Evolutionary conservation across 1,140 invertebrate genomes (phyloP).

Genomic region (Littorina saxatilis): DNA sequence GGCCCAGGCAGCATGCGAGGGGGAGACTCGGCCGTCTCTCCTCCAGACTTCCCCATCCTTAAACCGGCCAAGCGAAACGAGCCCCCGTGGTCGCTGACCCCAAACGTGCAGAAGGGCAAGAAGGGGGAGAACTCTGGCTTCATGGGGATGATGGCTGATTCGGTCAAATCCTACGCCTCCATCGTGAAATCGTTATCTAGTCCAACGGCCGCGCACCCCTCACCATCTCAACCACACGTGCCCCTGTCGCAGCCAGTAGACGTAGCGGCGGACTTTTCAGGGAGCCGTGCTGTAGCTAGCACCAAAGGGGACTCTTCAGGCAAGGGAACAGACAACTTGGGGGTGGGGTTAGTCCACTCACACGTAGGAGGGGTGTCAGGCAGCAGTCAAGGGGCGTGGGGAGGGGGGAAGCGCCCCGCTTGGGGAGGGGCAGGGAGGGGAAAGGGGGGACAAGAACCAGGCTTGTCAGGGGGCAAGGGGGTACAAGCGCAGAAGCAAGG

Average conservation of each 20-base stretch:
- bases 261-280: no score
- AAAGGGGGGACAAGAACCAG: no score
- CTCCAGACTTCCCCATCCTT: conserved; percentile 15
- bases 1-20: background rate
- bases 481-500: no score
- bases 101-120: background rate
- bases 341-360: no score
- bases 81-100: conserved; percentile 29
- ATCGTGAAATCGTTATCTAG: conserved; percentile 31
- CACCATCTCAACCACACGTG: background rate
- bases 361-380: no score
- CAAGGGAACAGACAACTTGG: background rate
- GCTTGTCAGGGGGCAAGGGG: no score
- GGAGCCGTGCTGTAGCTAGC: background rate
- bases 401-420: no score
- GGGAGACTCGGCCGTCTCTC: background rate
- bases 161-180: conserved; percentile 35
- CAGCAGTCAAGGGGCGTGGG: no score
- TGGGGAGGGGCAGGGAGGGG: no score
- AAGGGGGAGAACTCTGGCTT: background rate
- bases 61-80: conserved; percentile 34
- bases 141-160: background rate
- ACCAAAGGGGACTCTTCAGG: background rate
- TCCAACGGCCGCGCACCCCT: background rate
- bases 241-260: no score